Conservation (phyloP, 2,113 vertebrate species). For the Sclerurus mexicanus region DNA sequence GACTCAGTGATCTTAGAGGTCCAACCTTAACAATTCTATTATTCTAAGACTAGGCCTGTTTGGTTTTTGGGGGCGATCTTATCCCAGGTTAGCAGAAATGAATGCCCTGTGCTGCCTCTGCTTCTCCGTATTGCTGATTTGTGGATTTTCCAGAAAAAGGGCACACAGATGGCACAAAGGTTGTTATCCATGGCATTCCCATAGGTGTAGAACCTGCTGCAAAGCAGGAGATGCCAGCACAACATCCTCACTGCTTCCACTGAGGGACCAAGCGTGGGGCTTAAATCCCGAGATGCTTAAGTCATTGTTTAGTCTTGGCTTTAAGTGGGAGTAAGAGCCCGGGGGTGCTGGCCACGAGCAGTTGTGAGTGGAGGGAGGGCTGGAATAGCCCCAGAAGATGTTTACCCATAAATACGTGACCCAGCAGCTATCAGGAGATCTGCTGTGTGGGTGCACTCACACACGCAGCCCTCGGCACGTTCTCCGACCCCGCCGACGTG, state of each 20-base stretch:
- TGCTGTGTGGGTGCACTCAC: neutral
- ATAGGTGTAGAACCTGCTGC: neutral
- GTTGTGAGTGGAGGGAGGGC: neutral
- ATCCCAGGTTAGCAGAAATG: neutral
- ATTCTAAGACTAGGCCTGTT: neutral
- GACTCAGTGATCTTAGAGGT: neutral
- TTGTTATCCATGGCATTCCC: fast-evolving
- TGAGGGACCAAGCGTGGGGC: neutral
- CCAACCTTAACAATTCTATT: neutral
- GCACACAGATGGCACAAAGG: neutral
- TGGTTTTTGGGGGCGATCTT: neutral
- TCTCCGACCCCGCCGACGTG: neutral
- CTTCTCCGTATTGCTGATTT: neutral
- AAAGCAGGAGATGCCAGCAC: neutral
- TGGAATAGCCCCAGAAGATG: neutral
- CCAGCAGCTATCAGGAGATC: neutral
- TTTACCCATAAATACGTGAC: neutral
- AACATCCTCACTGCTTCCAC: neutral
- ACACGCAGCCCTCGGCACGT: neutral
- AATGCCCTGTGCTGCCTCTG: too few species aligned
- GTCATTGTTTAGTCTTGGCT: conserved; percentile 45
- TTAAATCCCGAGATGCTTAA: neutral
- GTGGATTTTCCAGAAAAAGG: neutral
- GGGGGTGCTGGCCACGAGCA: neutral
- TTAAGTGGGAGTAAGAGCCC: neutral